Evolutionary conservation across 1,140 invertebrate genomes (phyloP).

Genomic region (Drosophila bocqueti): DNA sequence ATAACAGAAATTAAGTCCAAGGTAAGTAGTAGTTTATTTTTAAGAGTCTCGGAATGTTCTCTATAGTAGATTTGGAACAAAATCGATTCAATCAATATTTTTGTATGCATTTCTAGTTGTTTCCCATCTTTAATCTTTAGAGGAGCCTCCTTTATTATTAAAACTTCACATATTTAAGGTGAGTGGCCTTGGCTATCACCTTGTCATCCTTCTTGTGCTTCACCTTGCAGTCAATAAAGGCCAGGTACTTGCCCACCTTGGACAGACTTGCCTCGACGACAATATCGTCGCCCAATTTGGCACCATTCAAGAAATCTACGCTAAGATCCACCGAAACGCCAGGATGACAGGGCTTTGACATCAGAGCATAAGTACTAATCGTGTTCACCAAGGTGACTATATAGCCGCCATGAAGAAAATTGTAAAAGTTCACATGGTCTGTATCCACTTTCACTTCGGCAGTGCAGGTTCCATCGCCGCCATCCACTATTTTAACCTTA

Average conservation of each 20-base stretch:
- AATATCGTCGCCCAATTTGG: conserved; percentile 91
- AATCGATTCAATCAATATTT: not conserved
- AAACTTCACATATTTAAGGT: conserved; percentile 89
- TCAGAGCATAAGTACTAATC: conserved; percentile 92
- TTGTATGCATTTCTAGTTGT: not conserved
- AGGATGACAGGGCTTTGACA: conserved; percentile 88
- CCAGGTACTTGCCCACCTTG: conserved; percentile 91
- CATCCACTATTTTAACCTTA: conserved; percentile 89
- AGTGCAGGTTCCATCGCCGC: conserved; percentile 88
- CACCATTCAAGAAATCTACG: conserved; percentile 91
- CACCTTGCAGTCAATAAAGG: conserved; percentile 92
- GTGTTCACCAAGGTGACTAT: conserved; percentile 93
- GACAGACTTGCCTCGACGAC: conserved; percentile 91
- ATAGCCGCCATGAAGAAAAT: conserved; percentile 93
- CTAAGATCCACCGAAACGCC: conserved; percentile 92
- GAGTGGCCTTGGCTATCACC: conserved; percentile 91
- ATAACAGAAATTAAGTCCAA: not conserved
- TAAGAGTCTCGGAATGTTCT: not conserved
- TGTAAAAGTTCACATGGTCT: conserved; percentile 91
- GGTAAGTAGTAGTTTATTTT: not conserved
- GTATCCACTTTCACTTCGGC: conserved; percentile 92
- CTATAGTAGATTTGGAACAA: not conserved
- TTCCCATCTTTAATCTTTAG: not conserved
- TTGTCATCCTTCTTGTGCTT: conserved; percentile 89
- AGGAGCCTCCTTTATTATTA: not conserved